Percentiles rank a stretch among this genome's conserved stretches.
These are phyloP conservation scores for Pogoniulus pusillus DNA, from an alignment of 2,797 vertebrate genomes.

Conservation along the genomic window DNA sequence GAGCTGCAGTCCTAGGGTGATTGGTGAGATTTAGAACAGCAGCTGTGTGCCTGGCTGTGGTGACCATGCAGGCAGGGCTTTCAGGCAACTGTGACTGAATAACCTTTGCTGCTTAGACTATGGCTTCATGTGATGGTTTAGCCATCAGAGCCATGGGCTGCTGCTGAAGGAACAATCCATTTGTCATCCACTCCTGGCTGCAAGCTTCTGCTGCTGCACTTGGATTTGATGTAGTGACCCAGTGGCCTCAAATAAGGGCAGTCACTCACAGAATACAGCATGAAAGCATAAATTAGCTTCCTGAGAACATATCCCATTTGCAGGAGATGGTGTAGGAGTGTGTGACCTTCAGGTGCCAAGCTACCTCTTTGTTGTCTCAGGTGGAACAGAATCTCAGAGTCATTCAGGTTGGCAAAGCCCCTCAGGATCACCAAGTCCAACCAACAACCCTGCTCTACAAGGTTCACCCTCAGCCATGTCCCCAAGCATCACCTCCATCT, in stretches of 20 bases:
- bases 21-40: neutral
- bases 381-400: neutral
- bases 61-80: neutral
- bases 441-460: too few relatives aligned
- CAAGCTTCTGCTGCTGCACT: neutral
- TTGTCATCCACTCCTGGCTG: neutral
- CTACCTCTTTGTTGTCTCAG: neutral
- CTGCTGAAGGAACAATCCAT: neutral
- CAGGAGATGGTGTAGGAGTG: neutral
- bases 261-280: neutral
- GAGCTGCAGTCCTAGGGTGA: neutral
- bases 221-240: accelerated
- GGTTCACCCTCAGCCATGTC: too few relatives aligned
- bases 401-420: too few relatives aligned
- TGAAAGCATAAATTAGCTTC: neutral
- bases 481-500: neutral
- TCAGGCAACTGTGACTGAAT: neutral
- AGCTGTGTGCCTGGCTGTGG: neutral
- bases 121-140: neutral
- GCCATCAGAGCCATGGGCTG: neutral
- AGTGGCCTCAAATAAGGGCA: neutral
- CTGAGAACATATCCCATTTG: neutral
- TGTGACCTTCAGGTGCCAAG: neutral
- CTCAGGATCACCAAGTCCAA: too few relatives aligned
- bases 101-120: neutral